Conservation (phyloP, 2,888 invertebrate genomes). For the Drosophila maculinotata region DNA sequence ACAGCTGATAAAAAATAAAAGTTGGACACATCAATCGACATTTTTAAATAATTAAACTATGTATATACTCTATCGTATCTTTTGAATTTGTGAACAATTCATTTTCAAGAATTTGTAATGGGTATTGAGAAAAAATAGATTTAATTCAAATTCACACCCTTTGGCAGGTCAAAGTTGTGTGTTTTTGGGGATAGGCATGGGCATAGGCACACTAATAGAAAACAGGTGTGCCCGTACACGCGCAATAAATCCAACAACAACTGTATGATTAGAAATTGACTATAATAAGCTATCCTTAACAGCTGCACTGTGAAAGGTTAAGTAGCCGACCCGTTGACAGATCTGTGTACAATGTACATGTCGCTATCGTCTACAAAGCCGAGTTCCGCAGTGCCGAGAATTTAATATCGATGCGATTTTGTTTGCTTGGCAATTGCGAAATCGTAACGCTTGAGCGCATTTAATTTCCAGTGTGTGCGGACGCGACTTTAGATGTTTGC, state of each 20-base stretch:
- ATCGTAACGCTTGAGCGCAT: constrained; percentile 70
- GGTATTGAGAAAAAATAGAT: constrained; percentile 20
- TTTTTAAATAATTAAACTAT: too few species aligned
- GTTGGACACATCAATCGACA: too few species aligned
- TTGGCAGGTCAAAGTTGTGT: constrained; percentile 6
- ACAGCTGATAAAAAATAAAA: too few species aligned
- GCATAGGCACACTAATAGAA: not conserved
- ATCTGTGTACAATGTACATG: not conserved
- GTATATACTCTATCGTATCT: too few species aligned
- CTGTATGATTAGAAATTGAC: not conserved
- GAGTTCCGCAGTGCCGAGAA: constrained; percentile 23
- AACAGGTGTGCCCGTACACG: not conserved
- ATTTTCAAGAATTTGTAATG: constrained; percentile 2
- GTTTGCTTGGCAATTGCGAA: constrained; percentile 77
- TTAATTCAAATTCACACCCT: constrained; percentile 33
- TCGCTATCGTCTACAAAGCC: constrained; percentile 12
- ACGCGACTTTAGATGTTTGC: constrained; percentile 58
- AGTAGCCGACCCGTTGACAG: constrained; percentile 33
- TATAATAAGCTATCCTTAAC: not conserved
- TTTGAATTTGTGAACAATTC: not conserved
- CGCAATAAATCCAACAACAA: not conserved
- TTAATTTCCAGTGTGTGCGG: constrained; percentile 64
- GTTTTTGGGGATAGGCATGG: constrained; percentile 1
- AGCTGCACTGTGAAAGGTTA: constrained; percentile 26
- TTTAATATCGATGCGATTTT: constrained; percentile 54